Percentiles rank a stretch among this genome's conserved stretches.
Evolutionary conservation across 2,113 vertebrate species (phyloP).

Genomic region (Benitochromis conjunctus): DNA sequence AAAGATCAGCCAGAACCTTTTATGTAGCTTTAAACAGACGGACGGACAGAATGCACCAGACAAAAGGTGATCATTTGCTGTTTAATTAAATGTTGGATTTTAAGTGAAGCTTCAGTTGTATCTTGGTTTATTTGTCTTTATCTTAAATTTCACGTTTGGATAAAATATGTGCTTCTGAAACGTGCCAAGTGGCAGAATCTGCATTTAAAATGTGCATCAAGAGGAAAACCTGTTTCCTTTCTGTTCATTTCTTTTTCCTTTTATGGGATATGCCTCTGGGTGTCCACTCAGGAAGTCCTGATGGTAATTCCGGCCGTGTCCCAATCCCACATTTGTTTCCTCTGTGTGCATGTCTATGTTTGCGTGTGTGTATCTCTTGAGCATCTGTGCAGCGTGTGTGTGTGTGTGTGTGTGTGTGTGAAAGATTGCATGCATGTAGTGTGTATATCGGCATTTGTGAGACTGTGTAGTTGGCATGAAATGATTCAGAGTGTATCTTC

Average conservation of each 20-base stretch:
- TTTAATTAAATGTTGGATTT: background rate
- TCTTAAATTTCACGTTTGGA: background rate
- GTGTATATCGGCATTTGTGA: background rate
- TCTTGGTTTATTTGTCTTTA: background rate
- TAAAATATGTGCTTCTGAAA: background rate
- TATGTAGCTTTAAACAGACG: background rate
- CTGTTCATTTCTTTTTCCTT: background rate
- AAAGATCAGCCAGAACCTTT: background rate
- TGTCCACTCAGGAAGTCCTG: conserved; percentile 11
- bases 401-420: background rate
- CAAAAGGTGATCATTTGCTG: background rate
- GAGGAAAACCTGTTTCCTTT: background rate
- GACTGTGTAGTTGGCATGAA: conserved; percentile 38
- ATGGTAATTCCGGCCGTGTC: background rate
- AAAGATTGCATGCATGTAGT: background rate
- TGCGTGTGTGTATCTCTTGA: background rate
- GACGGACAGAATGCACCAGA: background rate
- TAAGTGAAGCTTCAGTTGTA: background rate
- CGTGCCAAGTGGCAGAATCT: background rate
- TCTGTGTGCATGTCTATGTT: background rate
- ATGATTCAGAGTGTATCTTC: conserved; percentile 31
- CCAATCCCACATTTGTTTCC: conserved; percentile 12
- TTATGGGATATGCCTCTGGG: background rate
- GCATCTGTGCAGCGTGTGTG: conserved; percentile 20
- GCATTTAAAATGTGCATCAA: background rate